Base-by-base conservation (phyloP, 2,113 vertebrate genomes). In the Mustelus asterias region DNA sequence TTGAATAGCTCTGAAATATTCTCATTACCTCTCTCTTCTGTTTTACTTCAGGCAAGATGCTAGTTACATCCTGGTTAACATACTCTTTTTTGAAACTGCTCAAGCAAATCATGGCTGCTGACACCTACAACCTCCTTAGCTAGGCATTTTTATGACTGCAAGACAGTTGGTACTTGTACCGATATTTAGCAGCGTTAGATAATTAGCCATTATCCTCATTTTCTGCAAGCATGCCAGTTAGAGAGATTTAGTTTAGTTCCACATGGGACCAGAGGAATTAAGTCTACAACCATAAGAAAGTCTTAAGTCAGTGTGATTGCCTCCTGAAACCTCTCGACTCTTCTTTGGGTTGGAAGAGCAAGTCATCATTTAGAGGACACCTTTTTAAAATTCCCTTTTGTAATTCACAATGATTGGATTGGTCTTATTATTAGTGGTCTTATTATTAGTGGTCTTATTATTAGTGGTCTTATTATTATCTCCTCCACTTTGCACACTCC, bases 111-210 rank as follows among this genome's bases (percentile, higher is more conserved):
- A 18, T 60, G 88, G 88, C 48, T 63, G 48, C 48, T n/a, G 88
- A 90, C 88, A 90, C 29, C 8, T n/a, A 80, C 78, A 80, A 80
- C n/a, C 78, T 16, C 78, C 3, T 83, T 41, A 41, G 58, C 6
- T 90, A 1, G 48, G 58, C 54, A 90, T 90, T 58, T 60, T 90
- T 16, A 90, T 63, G 88, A 58, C 33, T 92, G 88, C 60, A 92
- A 89, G 54, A n/a, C 88, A 92, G 16, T 92, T 92, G 58, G 29
- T 33, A 63, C 58, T 33, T 26, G 11, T 90, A 90, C 29, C 29
- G 58, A 63, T 92, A 92, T n/a, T 92, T 90, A 90, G 88, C 88
- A 90, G 54, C 7, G 88, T 92, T n/a, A 92, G 60, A 60, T 92
- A 33, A 63, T 92, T 92, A n/a, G 33, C 88, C 29, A n/a, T 29